phyloP scores from a whole-genome alignment of 2,113 vertebrate genomes.

The Pogona vitticeps region DNA sequence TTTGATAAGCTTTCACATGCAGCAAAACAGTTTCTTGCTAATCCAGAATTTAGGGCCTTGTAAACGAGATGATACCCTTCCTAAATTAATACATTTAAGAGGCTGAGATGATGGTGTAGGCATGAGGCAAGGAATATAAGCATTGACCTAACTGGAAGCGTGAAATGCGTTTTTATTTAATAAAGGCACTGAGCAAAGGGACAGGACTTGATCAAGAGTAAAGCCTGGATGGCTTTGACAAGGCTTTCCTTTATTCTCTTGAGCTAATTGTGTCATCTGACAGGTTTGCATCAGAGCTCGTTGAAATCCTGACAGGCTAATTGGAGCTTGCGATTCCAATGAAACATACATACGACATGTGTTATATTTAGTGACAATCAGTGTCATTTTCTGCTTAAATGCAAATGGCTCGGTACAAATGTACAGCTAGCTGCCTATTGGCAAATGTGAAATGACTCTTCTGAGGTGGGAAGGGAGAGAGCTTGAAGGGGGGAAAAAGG shows the following conservation, averaged over 20 bases:
- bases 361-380: slow-evolving; percentile 77
- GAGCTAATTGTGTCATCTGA: slow-evolving; percentile 76
- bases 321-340: slow-evolving; percentile 71
- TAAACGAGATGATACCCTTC: slow-evolving; percentile 35
- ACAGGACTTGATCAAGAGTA: slow-evolving; percentile 47
- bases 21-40: slow-evolving; percentile 30
- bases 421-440: slow-evolving; percentile 48
- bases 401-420: slow-evolving; percentile 53
- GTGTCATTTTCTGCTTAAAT: slow-evolving; percentile 74
- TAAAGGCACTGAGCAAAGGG: slow-evolving; percentile 45
- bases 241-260: slow-evolving; percentile 71
- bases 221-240: slow-evolving; percentile 65
- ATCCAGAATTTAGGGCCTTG: neutral
- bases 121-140: neutral
- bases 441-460: slow-evolving; percentile 30
- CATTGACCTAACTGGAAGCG: slow-evolving; percentile 41
- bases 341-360: slow-evolving; percentile 63
- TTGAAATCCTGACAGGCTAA: slow-evolving; percentile 77
- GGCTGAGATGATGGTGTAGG: slow-evolving; percentile 3
- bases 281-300: slow-evolving; percentile 62
- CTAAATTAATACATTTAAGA: slow-evolving; percentile 38
- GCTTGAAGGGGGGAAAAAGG: neutral
- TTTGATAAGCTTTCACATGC: slow-evolving; percentile 55
- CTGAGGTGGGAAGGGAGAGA: slow-evolving; percentile 17
- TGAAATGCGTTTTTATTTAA: slow-evolving; percentile 62